phyloP scores from a whole-genome alignment of 2,113 vertebrate species.

The Etia nguti region DNA sequence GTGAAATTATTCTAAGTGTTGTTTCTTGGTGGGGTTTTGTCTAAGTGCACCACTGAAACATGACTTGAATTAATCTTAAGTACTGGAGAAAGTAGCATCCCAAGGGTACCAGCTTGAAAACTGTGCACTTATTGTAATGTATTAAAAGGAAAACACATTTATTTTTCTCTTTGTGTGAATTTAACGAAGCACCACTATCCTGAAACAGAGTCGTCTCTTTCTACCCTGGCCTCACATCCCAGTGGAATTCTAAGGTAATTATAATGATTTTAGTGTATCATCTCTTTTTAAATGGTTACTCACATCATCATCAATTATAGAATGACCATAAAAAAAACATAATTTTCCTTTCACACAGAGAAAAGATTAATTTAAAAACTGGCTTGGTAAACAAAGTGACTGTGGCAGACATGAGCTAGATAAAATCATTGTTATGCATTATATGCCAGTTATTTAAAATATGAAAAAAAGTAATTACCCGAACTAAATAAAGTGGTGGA shows the following conservation, averaged over 20 bases:
- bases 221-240: neutral
- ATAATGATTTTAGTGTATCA: slow-evolving; percentile 18
- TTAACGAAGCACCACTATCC: neutral
- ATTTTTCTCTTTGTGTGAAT: neutral
- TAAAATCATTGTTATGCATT: neutral
- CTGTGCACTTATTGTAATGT: neutral
- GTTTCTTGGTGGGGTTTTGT: slow-evolving; percentile 18
- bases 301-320: slow-evolving; percentile 8
- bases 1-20: neutral
- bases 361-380: neutral
- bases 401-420: neutral
- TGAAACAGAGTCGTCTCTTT: neutral
- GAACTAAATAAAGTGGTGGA: neutral
- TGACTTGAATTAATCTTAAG: slow-evolving; percentile 32
- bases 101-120: slow-evolving; percentile 4
- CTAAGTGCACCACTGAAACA: neutral
- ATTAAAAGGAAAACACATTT: neutral
- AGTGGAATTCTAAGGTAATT: slow-evolving; percentile 16
- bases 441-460: neutral
- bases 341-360: neutral
- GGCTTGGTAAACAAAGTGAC: neutral
- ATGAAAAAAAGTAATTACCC: neutral
- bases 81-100: slow-evolving; percentile 5
- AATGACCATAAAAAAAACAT: neutral
- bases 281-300: slow-evolving; percentile 18